These are phyloP conservation scores for Callyntrura guangdongensis DNA, from an alignment of 2,888 invertebrate species.

Conservation along the genomic window DNA sequence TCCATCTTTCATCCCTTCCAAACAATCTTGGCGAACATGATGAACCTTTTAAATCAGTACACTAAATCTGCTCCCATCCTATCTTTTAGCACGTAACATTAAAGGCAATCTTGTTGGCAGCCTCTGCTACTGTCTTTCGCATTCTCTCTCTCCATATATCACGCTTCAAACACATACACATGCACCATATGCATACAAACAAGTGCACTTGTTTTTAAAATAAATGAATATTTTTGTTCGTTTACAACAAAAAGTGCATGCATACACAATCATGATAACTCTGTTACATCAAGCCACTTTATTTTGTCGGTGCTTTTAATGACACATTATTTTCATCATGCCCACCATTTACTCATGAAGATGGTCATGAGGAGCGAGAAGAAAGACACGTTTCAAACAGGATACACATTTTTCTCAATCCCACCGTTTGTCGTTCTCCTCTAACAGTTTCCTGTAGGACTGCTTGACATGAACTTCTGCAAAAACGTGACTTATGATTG, in stretches of 20 bases:
- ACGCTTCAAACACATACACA: neutral
- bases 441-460: too few relatives aligned
- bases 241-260: neutral
- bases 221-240: neutral
- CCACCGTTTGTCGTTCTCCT: too few relatives aligned
- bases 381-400: too few relatives aligned
- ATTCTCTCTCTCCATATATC: neutral
- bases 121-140: neutral
- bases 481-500: too few relatives aligned
- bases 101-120: constrained; percentile 31
- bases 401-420: too few relatives aligned
- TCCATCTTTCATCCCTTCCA: constrained; percentile 61
- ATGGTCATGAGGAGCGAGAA: neutral
- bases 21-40: constrained; percentile 62
- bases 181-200: neutral
- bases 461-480: too few relatives aligned
- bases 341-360: neutral
- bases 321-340: neutral
- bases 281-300: neutral
- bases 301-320: neutral
- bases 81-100: constrained; percentile 41
- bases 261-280: neutral
- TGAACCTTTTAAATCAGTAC: constrained; percentile 61
- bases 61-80: constrained; percentile 29
- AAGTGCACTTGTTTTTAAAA: too few relatives aligned